Base-by-base conservation (phyloP, 2,797 vertebrate species). In the Oryzias sinensis region DNA sequence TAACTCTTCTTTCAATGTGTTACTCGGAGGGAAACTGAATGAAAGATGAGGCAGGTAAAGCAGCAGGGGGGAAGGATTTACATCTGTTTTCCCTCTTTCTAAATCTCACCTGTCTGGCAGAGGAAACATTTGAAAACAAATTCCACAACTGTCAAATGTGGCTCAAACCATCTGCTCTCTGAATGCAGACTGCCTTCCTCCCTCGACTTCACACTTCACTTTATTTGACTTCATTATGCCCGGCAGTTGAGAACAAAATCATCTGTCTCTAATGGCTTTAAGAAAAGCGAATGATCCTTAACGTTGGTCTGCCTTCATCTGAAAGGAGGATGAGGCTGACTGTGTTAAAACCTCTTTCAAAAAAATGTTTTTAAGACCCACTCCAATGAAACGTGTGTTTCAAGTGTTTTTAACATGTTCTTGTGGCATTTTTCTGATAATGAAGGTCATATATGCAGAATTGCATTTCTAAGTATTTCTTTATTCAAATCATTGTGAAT, bases 201-300 rank as follows among this genome's bases (percentile, higher is more conserved):
- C 53, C 59, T 53, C 33, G 29, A 43, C 27, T 56, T 53, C 58
- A 6, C 15, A 62, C 62, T 63, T 9, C 5, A 42, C 45, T 64
- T 81, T 77, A 74, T 74, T 74, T 50, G 66, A 76, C 63, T 75
- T 70, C 61, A 77, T 69, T 74, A 64, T 67, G 62, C 5, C 67
- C 62, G 56, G 55, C 61, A 45, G 59, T 22, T 76, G 59, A 64
- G 74, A 76, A 62, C 59, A 67, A 79, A 74, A 63, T 47, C 68
- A 56, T 74, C 65, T 67, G 64, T 77, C 62, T 64, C 59, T 72
- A 77, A 81, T 59, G 56, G 68, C 66, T 58, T 65, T 17, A 1
- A 53, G 65, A 66, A 60, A 68, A 77, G 60, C 53, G 74, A 81
- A 79, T 68, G 72, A 71, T 68, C 62, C 62, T 66, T 48, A 70